Evolutionary conservation across 2,113 vertebrate genomes (phyloP).

Genomic region (Indri indri): DNA sequence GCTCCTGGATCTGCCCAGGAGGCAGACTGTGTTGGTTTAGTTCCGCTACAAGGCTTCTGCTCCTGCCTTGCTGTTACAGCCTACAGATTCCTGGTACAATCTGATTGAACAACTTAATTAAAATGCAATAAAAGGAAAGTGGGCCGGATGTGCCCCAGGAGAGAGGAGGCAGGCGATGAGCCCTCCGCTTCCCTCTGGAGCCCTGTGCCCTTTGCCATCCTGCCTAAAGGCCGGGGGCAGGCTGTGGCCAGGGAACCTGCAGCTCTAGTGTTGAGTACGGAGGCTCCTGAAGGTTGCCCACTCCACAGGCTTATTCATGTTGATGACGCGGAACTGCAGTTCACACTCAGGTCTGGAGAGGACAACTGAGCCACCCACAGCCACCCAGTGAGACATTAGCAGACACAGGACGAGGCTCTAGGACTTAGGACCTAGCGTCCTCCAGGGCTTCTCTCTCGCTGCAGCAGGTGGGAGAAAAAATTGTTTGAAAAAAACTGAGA

Average conservation of each 20-base stretch:
- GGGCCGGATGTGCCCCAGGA: not conserved
- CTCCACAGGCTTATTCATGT: not conserved
- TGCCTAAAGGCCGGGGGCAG: not conserved
- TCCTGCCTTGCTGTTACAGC: constrained; percentile 53
- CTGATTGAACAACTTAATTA: constrained; percentile 76
- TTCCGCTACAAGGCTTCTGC: constrained; percentile 68
- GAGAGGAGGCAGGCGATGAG: not conserved
- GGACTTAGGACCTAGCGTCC: not conserved
- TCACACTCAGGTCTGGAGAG: not conserved
- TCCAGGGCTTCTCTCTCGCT: not conserved
- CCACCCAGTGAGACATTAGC: not conserved
- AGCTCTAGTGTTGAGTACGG: not conserved
- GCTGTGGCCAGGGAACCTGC: not conserved
- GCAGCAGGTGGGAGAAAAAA: not conserved
- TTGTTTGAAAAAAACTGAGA: not conserved
- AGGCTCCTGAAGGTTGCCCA: not conserved
- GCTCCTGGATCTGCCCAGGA: constrained; percentile 30
- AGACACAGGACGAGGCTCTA: not conserved
- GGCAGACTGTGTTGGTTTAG: constrained; percentile 72
- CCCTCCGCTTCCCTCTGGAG: not conserved
- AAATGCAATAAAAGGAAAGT: constrained; percentile 71
- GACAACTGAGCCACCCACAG: not conserved
- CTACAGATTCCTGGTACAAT: constrained; percentile 62
- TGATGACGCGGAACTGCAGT: not conserved
- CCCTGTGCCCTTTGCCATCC: not conserved